Evolutionary conservation across 2,113 vertebrate species (phyloP), one percentile per base, ranked within the genome.

Genomic region (Gorilla gorilla): DNA sequence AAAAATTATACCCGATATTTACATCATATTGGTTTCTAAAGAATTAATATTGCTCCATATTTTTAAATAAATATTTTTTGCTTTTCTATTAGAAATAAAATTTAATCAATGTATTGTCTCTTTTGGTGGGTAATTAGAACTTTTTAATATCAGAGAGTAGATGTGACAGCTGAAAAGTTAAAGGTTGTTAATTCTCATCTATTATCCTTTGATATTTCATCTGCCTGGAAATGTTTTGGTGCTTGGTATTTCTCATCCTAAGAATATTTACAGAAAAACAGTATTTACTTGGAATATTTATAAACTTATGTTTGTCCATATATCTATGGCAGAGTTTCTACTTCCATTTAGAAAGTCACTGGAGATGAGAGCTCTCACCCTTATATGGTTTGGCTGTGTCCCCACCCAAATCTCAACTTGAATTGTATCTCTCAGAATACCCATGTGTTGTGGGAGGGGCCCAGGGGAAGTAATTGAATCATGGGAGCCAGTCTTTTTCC

Each of bases 51-150:
- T 68, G 17, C 6, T 76, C 30, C 59, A 5, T 55, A 59, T 87
- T 76, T 94, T 92, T 52, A 87, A 83, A 84, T 35, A 7, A 91
- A 48, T 92, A 70, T 84, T 92, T 94, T 61, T n/a, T 86, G 81
- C n/a, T 86, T 85, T 87, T 35, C 48, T 82, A 78, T 61, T 88
- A 55, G 23, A 5, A 83, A 52, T 89, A 16, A 89, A 68, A 64
- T 89, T 82, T 84, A 94, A 61, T 55, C 30, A 92, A 16, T 87
- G 1, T 35, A 66, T 57, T 92, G 59, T 83, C 32, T 83, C 78
- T 89, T 68, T 84, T 87, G 27, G 25, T 32, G 78, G 59, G n/a
- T 59, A 70, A 25, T 88, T 94, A 68, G 20, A 57, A 88, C 35
- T 61, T 83, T 70, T 45, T 81, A 30, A 23, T 72, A 38, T 88